Evolutionary conservation across 1,140 invertebrate genomes (phyloP).

Genomic region (Cydia fagiglandana): DNA sequence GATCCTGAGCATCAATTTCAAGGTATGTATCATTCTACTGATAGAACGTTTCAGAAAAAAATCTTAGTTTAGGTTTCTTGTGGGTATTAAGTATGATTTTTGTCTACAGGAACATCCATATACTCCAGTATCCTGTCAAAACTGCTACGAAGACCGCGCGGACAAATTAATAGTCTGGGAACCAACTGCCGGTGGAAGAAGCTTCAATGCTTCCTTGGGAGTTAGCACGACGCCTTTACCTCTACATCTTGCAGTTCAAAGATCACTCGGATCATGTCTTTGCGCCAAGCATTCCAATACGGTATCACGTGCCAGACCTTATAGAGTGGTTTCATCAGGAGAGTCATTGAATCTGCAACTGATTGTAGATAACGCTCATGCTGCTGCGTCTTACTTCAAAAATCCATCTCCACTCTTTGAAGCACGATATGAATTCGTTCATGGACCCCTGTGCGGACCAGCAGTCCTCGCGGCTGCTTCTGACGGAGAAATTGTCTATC

Average conservation of each 20-base stretch:
- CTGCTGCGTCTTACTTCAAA: constrained; percentile 92
- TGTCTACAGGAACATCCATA: constrained; percentile 85
- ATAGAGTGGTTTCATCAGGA: constrained; percentile 86
- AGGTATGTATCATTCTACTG: constrained; percentile 56
- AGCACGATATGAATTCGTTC: constrained; percentile 92
- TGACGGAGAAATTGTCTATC: constrained; percentile 91
- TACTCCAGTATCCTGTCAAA: constrained; percentile 87
- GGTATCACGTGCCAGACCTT: constrained; percentile 78
- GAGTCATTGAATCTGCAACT: constrained; percentile 89
- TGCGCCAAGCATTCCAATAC: constrained; percentile 82
- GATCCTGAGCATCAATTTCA: constrained; percentile 85
- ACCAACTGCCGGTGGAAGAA: constrained; percentile 77
- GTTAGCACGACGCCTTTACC: constrained; percentile 75
- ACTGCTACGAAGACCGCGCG: constrained; percentile 91
- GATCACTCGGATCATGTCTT: constrained; percentile 81
- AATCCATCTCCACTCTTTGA: constrained; percentile 89
- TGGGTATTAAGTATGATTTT: constrained; percentile 19
- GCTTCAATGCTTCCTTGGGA: constrained; percentile 55
- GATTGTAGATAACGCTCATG: constrained; percentile 88
- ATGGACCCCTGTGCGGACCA: constrained; percentile 92
- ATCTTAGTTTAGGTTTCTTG: background rate
- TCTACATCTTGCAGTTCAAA: constrained; percentile 79
- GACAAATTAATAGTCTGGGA: constrained; percentile 90
- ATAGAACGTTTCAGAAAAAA: background rate
- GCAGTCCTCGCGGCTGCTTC: constrained; percentile 86